Conservation (phyloP, 2,888 invertebrate species). For the Epirrhoe alternata region DNA sequence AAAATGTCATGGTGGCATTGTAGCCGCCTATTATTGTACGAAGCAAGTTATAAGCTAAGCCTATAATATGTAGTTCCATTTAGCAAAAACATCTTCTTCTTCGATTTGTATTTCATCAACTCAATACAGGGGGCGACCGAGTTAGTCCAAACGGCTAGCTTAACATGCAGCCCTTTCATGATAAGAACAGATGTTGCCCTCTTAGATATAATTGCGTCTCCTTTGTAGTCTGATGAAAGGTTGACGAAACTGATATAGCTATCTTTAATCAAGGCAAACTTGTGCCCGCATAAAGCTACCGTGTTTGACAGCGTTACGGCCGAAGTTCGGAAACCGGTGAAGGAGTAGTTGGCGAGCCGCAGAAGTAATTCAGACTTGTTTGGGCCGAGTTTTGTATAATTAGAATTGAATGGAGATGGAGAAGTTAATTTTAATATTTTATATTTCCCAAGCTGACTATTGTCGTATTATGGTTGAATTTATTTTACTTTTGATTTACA, state of each 20-base stretch:
- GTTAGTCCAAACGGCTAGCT: slow-evolving; percentile 47
- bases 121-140: slow-evolving; percentile 1
- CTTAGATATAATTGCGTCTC: slow-evolving; percentile 76
- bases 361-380: slow-evolving; percentile 2
- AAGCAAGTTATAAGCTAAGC: too few relatives aligned
- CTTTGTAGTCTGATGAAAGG: slow-evolving; percentile 83
- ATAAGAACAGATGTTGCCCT: slow-evolving; percentile 80
- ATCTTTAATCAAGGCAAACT: slow-evolving; percentile 83
- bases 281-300: slow-evolving; percentile 71
- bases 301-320: slow-evolving; percentile 64
- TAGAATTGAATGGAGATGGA: not conserved
- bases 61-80: too few relatives aligned
- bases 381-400: not conserved
- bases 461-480: not conserved
- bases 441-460: not conserved
- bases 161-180: slow-evolving; percentile 79
- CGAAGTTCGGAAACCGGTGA: slow-evolving; percentile 45
- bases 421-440: not conserved
- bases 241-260: slow-evolving; percentile 81
- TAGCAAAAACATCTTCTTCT: too few relatives aligned
- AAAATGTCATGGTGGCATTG: too few relatives aligned
- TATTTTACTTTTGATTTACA: too few relatives aligned
- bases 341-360: slow-evolving; percentile 16
- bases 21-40: too few relatives aligned
- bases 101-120: slow-evolving; percentile 25